Base-by-base conservation (phyloP, 2,797 vertebrate genomes). In the Amblyopsis hoosieri region DNA sequence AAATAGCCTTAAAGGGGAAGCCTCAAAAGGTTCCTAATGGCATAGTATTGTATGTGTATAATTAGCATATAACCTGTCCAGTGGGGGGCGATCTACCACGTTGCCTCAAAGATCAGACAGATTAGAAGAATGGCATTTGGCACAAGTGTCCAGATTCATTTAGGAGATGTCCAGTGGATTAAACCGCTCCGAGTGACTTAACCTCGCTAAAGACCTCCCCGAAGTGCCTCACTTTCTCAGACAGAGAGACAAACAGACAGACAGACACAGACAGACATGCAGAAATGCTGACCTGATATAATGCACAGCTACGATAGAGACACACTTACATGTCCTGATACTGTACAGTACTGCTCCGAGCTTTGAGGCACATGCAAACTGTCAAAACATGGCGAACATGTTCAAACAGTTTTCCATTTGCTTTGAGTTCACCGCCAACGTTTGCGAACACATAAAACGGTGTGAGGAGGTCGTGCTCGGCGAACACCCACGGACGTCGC, bases 71-170 rank as follows among this genome's bases (percentile, higher is more conserved):
- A 42, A 42, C 1, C 37, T 42, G 60, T 64, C 60, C 19, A 14
- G 42, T 33, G 13, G 50, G 0, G 54, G 12, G 31, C 53, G 11
- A 57, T 69, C 50, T 12, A 72, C 66, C 54, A 11, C n/a, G n/a
- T 57, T 51, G 70, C 19, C 13, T 3, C 10, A 60, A 49, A 77
- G 76, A 87, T 89, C 87, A 86, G 68, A 82, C 80, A 86, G 87
- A 89, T 89, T 87, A 86, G 67, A 69, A 65, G 75, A 86, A 87
- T 84, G 60, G 53, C 59, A 83, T 64, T 64, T 86, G 86, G 82
- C 87, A 83, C 76, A 56, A 75, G 69, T 8, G 2, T 69, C 84
- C 76, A 80, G 64, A 72, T 76, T 87, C 73, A 83, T 76, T 88
- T 77, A 79, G 72, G 72, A 85, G 70, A 66, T 70, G 54, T 69